These are phyloP conservation scores for Menidia beryllina DNA, from an alignment of 2,113 vertebrate species.

Conservation along the genomic window DNA sequence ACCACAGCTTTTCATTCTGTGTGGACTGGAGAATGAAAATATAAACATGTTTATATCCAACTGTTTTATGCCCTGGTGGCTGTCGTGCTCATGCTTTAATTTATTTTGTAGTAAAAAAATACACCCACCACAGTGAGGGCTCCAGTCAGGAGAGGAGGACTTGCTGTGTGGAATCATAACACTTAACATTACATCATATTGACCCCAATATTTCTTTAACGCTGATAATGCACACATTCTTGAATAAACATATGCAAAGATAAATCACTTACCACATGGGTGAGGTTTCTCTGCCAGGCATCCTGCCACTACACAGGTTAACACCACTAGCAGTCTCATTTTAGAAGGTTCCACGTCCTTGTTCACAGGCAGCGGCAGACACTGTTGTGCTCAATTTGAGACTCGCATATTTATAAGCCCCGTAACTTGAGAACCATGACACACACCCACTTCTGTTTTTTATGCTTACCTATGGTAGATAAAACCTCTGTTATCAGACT, in stretches of 20 bases:
- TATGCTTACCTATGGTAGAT: background rate
- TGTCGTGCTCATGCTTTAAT: background rate
- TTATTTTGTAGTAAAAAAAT: background rate
- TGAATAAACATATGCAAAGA: background rate
- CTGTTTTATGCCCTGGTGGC: background rate
- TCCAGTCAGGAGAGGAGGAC: constrained; percentile 72
- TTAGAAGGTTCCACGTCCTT: rapidly evolving
- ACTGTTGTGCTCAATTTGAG: background rate
- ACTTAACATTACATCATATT: background rate
- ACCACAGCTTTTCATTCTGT: constrained; percentile 61
- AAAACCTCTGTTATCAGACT: background rate
- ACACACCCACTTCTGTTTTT: constrained; percentile 20
- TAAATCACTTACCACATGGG: constrained; percentile 74
- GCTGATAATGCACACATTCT: no score
- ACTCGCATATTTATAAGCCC: constrained; percentile 52
- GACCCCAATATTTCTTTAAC: background rate
- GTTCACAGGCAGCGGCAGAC: background rate
- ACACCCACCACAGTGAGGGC: constrained; percentile 68
- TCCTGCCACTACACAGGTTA: constrained; percentile 45
- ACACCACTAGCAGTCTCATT: constrained; percentile 50
- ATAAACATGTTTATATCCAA: background rate
- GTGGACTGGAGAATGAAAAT: constrained; percentile 57
- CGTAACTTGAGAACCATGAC: background rate
- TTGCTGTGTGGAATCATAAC: constrained; percentile 44
- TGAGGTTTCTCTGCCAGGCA: constrained; percentile 64